Conservation (phyloP, 2,797 vertebrate genomes). For the Clarias pachynema region DNA sequence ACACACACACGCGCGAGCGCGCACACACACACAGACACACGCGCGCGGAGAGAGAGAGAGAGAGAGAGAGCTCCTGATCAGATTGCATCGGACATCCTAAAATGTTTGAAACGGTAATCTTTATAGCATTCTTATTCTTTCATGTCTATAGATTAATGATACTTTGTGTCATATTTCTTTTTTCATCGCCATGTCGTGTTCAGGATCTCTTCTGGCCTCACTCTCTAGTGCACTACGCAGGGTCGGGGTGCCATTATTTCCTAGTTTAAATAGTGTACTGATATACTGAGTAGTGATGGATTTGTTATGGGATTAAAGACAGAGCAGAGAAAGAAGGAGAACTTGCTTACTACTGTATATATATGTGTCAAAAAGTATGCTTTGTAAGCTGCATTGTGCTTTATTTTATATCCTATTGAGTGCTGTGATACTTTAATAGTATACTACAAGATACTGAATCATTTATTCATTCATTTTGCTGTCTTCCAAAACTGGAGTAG, state of each 20-base stretch:
- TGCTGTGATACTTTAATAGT: background rate
- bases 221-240: background rate
- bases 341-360: background rate
- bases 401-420: background rate
- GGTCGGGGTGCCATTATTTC: background rate
- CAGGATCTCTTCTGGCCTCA: background rate
- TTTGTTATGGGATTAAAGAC: background rate
- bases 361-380: background rate
- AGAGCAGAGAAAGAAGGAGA: background rate
- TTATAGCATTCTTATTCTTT: background rate
- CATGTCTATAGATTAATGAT: background rate
- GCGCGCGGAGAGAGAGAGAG: conserved; percentile 57
- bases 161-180: background rate
- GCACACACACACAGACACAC: background rate
- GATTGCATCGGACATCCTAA: conserved; percentile 73
- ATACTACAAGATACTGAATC: background rate
- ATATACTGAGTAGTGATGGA: background rate
- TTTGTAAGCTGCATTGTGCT: background rate
- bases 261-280: background rate
- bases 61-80: conserved; percentile 65
- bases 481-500: background rate
- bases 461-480: background rate
- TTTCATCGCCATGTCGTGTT: background rate
- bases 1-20: background rate
- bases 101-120: conserved; percentile 82